Conservation (phyloP, 2,888 invertebrate genomes). For the Halictus quadricinctus region DNA sequence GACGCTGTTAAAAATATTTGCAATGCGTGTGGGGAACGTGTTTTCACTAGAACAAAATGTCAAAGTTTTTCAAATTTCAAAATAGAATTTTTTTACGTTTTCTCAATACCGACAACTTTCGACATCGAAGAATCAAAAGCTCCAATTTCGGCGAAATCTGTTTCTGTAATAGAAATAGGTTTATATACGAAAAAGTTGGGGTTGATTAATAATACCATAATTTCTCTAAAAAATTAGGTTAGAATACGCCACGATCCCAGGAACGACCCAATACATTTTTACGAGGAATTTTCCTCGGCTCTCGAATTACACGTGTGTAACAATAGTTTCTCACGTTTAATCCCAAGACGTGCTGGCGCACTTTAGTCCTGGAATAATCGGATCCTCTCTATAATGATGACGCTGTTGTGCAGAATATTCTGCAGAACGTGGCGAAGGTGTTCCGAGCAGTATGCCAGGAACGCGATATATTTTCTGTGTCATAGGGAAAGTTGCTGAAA, state of each 20-base stretch:
- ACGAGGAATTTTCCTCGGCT: not conserved
- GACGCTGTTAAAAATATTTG: no score
- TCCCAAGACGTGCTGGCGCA: not conserved
- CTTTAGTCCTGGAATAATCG: not conserved
- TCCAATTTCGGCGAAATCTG: no score
- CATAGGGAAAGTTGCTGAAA: constrained; percentile 19
- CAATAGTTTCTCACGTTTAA: not conserved
- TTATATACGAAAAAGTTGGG: no score
- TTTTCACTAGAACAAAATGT: no score
- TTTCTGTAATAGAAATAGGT: no score
- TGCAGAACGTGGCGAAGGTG: not conserved
- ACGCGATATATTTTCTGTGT: constrained; percentile 17
- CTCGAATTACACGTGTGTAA: not conserved
- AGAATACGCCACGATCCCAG: not conserved
- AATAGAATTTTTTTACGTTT: no score
- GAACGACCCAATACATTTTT: not conserved
- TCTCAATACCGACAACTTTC: no score
- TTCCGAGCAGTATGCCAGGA: constrained; percentile 17
- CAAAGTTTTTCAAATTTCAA: no score
- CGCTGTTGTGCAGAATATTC: constrained; percentile 5
- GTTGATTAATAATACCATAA: no score
- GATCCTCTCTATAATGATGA: not conserved
- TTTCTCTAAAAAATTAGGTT: no score
- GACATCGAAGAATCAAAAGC: no score
- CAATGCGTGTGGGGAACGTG: no score